A percentile compares a stretch with the other conserved stretches of the same genome.
Conservation (phyloP, 1,140 invertebrate species). For the Daktulosphaira vitifoliae region DNA sequence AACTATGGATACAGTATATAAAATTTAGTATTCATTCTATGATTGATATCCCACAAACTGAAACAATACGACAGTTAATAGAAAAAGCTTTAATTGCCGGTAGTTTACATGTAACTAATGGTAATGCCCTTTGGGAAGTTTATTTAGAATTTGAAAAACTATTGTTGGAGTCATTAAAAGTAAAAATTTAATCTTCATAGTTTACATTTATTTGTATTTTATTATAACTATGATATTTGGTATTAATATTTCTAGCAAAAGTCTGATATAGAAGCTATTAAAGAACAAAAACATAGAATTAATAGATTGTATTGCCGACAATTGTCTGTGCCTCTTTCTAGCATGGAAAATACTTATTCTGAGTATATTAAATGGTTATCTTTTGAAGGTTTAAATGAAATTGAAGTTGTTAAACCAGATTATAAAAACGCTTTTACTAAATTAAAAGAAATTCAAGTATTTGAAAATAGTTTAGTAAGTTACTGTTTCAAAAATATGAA, state of each 20-base stretch:
- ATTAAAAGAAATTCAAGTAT: slow-evolving; percentile 48
- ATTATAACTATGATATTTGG: neutral
- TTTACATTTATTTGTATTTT: neutral
- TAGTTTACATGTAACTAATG: slow-evolving; percentile 60
- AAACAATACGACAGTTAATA: slow-evolving; percentile 52
- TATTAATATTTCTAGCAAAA: neutral
- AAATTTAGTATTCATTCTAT: slow-evolving; percentile 59
- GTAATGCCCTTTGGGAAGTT: slow-evolving; percentile 62
- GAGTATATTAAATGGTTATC: slow-evolving; percentile 50
- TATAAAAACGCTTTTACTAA: slow-evolving; percentile 50
- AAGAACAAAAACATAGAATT: slow-evolving; percentile 47
- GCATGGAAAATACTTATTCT: slow-evolving; percentile 51
- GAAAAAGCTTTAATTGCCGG: slow-evolving; percentile 58
- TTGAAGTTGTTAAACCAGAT: slow-evolving; percentile 43
- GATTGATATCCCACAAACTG: slow-evolving; percentile 44
- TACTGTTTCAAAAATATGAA: neutral
- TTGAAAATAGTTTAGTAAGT: slow-evolving; percentile 51
- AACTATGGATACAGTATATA: slow-evolving; percentile 66
- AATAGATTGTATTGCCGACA: slow-evolving; percentile 54
- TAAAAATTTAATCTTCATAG: neutral
- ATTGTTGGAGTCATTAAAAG: slow-evolving; percentile 44
- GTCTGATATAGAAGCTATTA: slow-evolving; percentile 36
- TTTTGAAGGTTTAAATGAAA: slow-evolving; percentile 36
- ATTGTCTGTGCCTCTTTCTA: slow-evolving; percentile 54
- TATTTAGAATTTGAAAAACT: slow-evolving; percentile 63